Evolutionary conservation across 2,888 invertebrate genomes (phyloP).

Genomic region (Drosophila acutilabella): DNA sequence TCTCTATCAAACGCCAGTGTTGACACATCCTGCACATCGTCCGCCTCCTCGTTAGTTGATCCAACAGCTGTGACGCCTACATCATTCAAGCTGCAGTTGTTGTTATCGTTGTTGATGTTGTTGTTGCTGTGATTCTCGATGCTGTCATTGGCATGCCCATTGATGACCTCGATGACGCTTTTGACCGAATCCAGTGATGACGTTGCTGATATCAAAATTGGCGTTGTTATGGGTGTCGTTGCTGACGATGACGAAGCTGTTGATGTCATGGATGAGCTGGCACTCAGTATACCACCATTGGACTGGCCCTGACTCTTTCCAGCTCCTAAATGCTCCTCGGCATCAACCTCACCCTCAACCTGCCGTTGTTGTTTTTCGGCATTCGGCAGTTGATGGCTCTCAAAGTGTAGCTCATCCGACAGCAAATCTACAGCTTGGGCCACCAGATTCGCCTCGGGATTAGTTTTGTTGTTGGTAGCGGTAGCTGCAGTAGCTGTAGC

Average conservation of each 20-base stretch:
- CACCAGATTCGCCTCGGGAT: constrained; percentile 29
- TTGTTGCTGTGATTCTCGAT: constrained; percentile 31
- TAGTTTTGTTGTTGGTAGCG: constrained; percentile 9
- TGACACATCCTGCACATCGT: constrained; percentile 58
- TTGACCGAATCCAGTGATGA: constrained; percentile 80
- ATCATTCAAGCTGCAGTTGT: constrained; percentile 8
- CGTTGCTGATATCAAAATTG: constrained; percentile 77
- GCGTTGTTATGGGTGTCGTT: constrained; percentile 67
- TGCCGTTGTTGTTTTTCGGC: constrained; percentile 44
- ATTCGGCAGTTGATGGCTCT: constrained; percentile 80
- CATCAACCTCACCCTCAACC: constrained; percentile 31
- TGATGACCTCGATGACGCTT: constrained; percentile 73
- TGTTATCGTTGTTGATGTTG: background rate
- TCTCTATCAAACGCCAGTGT: constrained; percentile 60
- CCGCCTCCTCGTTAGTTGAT: constrained; percentile 21
- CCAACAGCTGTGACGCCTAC: constrained; percentile 17
- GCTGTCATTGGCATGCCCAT: constrained; percentile 38
- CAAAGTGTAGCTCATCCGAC: constrained; percentile 71
- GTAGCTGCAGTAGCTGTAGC: background rate
- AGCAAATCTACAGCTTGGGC: constrained; percentile 57
- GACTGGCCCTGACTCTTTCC: background rate
- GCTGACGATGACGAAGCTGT: constrained; percentile 58
- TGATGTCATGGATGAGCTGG: constrained; percentile 61
- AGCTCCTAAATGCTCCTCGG: background rate
- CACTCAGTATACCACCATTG: constrained; percentile 47